Conservation (phyloP, 2,797 vertebrate genomes). For the Phalanger gymnotis region DNA sequence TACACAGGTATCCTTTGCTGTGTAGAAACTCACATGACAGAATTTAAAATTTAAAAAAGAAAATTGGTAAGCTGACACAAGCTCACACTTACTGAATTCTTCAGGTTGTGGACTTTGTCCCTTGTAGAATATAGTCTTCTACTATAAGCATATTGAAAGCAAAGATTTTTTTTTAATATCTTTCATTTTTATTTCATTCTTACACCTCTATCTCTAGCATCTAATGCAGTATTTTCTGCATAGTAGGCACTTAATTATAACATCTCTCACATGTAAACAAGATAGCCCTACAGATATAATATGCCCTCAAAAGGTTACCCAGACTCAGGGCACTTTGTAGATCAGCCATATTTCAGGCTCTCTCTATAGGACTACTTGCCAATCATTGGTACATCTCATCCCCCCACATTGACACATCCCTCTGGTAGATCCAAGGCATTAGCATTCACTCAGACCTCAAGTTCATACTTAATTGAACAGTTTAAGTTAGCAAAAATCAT, state of each 20-base stretch:
- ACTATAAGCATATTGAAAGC: not conserved
- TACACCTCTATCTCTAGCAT: not conserved
- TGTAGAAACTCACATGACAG: not conserved
- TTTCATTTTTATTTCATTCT: not conserved
- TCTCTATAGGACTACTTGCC: not conserved
- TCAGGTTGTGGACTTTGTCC: not conserved
- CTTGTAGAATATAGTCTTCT: not conserved
- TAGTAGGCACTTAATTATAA: not conserved
- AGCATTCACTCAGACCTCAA: not conserved
- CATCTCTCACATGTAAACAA: not conserved
- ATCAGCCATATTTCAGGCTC: not conserved
- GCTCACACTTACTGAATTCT: not conserved
- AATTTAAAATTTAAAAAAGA: slow-evolving; percentile 5
- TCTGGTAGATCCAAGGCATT: not conserved
- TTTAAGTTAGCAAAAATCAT: not conserved
- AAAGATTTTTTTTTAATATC: not conserved
- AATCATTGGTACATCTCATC: not conserved
- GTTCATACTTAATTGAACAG: not conserved
- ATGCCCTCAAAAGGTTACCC: not conserved
- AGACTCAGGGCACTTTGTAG: not conserved
- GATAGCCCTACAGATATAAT: not conserved
- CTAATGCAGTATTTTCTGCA: not conserved
- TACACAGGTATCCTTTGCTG: not conserved
- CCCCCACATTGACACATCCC: not conserved
- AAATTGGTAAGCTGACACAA: not conserved